Percentiles rank a stretch among this genome's conserved stretches.
Evolutionary conservation across 1,140 invertebrate species (phyloP).

Genomic region (Tetragonula clypearis): DNA sequence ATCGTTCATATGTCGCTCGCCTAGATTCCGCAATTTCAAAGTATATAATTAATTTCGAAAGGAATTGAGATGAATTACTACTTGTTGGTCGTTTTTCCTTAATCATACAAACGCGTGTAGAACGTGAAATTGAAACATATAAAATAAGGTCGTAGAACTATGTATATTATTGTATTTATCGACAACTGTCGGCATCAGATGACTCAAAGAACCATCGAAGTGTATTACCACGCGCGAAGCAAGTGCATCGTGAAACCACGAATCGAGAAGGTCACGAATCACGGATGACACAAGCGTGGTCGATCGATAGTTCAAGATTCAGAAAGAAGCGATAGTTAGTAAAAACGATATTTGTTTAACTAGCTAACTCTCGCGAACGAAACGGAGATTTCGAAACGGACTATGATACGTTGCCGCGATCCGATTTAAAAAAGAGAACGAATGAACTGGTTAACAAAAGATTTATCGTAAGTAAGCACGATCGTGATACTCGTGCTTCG

Average conservation of each 20-base stretch:
- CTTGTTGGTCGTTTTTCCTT: no score
- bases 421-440: background rate
- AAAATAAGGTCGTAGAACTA: background rate
- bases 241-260: background rate
- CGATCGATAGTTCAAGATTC: background rate
- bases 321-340: background rate
- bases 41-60: no score
- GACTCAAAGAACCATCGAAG: background rate
- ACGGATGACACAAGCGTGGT: background rate
- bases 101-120: background rate
- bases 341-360: no score
- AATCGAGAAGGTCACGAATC: constrained; percentile 16
- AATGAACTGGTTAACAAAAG: background rate
- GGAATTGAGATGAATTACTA: no score
- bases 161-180: background rate
- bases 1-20: no score
- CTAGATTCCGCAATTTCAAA: no score
- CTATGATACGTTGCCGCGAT: background rate
- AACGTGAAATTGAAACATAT: background rate
- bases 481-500: constrained; percentile 18
- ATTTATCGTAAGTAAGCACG: background rate
- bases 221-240: constrained; percentile 2
- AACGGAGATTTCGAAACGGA: background rate
- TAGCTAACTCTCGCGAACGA: background rate
- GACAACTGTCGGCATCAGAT: background rate